Evolutionary conservation across 30 jellyfish, hydroid and myxozoan species (phyloP).

Genomic region (Cassiopea xamachana): DNA sequence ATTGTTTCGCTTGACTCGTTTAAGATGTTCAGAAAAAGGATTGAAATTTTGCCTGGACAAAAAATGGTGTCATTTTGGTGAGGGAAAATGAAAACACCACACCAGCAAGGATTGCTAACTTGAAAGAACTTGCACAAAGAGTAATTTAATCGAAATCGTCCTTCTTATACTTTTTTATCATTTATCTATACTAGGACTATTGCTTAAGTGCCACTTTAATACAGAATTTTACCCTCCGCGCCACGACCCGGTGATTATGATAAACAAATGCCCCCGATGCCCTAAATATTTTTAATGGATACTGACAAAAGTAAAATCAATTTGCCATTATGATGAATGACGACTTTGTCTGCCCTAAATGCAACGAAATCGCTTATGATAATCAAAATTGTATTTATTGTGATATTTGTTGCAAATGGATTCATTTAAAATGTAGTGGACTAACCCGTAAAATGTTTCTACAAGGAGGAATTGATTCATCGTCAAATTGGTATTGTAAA

Average conservation of each 20-base stretch:
- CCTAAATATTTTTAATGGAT: background rate
- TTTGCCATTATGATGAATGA: background rate
- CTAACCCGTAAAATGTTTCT: slow-evolving; percentile 4
- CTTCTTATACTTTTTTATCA: background rate
- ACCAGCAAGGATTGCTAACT: background rate
- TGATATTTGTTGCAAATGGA: slow-evolving; percentile 17
- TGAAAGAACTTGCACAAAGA: slow-evolving; percentile 12
- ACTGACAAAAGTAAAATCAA: background rate
- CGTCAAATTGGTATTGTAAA: slow-evolving; percentile 14
- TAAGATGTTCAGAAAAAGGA: background rate
- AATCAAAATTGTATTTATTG: slow-evolving; percentile 18
- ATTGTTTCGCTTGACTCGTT: background rate
- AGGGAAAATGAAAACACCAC: slow-evolving; percentile 1
- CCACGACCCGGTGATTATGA: too few relatives aligned
- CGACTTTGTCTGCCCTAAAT: background rate
- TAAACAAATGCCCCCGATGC: background rate
- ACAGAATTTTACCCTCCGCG: too few relatives aligned
- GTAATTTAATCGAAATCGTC: background rate
- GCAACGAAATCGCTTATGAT: slow-evolving; percentile 7
- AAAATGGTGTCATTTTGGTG: slow-evolving; percentile 24
- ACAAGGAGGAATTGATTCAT: slow-evolving; percentile 6
- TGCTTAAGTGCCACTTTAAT: background rate
- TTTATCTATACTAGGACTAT: background rate
- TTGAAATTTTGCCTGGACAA: slow-evolving; percentile 39
- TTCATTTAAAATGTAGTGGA: slow-evolving; percentile 12